Evolutionary conservation across 1,140 invertebrate genomes (phyloP), one percentile per base, ranked within the genome.

Genomic region (Globodera ellingtonae): DNA sequence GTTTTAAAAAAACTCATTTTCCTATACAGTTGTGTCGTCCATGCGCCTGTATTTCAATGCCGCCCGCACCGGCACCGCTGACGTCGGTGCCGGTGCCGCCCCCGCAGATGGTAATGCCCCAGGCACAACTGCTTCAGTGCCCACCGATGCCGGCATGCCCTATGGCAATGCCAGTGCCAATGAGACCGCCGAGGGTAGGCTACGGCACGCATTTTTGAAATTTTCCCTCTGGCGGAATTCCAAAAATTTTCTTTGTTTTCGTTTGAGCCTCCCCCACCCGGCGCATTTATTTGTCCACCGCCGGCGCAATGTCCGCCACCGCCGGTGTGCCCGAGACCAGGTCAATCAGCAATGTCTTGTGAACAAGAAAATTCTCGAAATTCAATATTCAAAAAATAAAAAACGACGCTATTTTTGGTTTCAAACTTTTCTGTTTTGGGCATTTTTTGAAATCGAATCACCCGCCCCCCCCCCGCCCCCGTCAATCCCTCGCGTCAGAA

Each of bases 311-410:
- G 75, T 2, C 75, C 75, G 8, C 62, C 52, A 6, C 9, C 75
- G n/a, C 48, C 48, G 24, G 69, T 69, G 13, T 77, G 75, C 21
- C 75, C 75, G 18, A 77, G 75, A 47, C 75, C 75, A 77, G 75
- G 75, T 69, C 44, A 69, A 21, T 13, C 15, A 1, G 15, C 7
- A 4, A 62, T 21, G 10, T 65, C 13, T 52, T 15, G 15, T 35
- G 35, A 35, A 35, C 35, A 2, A 35, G 35, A 35, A 35, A 35
- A 35, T 35, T 15, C 50, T 52, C 52, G 52, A 52, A 18, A 59
- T 59, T n/a, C 10, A 67, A 35, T 66, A 67, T 76, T 66, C 8
- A 44, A 18, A 69, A 44, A 44, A 24, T 44, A 21, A 69, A n/a
- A 44, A 44, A 21, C 1, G n/a, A 65, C 1, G n/a, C 1, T 21